These are phyloP conservation scores for Lepidothrix coronata DNA, from an alignment of 2,113 vertebrate species.

Conservation along the genomic window DNA sequence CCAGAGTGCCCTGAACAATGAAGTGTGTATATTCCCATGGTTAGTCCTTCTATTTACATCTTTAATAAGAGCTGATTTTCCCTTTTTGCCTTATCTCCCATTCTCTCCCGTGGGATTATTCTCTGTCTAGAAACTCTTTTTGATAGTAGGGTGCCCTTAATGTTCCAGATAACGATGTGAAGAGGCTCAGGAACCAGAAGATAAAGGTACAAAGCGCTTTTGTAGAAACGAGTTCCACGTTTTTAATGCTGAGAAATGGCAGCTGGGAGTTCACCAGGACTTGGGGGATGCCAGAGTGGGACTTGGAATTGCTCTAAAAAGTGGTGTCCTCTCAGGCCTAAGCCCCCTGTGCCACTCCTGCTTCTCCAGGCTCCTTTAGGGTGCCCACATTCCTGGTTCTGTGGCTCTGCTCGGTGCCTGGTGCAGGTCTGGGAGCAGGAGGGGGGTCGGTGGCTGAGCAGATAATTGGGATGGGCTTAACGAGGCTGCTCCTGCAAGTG, in stretches of 20 bases:
- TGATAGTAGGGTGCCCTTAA: background rate
- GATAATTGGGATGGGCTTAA: background rate
- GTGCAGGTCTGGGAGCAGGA: background rate
- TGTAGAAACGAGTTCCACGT: rapidly evolving
- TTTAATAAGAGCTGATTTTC: background rate
- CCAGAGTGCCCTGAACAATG: background rate
- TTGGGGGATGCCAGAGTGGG: background rate
- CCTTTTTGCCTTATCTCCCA: background rate
- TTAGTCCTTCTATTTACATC: background rate
- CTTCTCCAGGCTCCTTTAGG: background rate
- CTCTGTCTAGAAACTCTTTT: background rate
- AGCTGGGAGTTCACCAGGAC: background rate
- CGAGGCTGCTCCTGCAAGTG: background rate
- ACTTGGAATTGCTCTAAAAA: background rate
- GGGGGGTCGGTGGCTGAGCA: background rate
- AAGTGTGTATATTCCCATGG: background rate
- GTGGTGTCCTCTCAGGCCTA: background rate
- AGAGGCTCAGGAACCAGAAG: background rate
- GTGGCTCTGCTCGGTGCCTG: background rate
- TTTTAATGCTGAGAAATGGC: background rate
- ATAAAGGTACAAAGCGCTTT: background rate
- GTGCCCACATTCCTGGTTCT: background rate
- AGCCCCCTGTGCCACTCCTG: background rate
- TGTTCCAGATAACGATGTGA: background rate
- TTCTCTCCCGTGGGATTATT: background rate